These are phyloP conservation scores for Notothenia coriiceps DNA, from an alignment of 2,113 vertebrate species.

Conservation along the genomic window DNA sequence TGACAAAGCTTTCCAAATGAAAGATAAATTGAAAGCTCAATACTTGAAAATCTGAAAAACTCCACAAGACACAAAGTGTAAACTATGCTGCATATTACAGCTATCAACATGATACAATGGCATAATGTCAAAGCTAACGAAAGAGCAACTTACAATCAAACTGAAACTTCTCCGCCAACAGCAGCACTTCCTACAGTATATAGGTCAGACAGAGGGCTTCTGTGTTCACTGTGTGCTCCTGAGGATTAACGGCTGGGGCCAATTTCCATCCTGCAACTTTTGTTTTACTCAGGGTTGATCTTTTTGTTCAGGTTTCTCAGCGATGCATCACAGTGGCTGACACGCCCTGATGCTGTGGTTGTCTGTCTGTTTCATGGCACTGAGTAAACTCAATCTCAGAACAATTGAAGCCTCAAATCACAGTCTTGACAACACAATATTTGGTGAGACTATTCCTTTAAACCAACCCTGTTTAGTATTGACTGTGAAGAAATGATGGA, in stretches of 20 bases:
- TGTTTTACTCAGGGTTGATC: slow-evolving; percentile 10
- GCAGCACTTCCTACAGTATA: slow-evolving; percentile 58
- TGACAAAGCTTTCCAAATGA: not conserved
- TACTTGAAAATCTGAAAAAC: not conserved
- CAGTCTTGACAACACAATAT: not conserved
- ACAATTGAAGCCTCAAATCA: not conserved
- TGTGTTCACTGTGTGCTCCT: slow-evolving; percentile 48
- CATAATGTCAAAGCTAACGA: slow-evolving; percentile 5
- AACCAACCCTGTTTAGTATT: not conserved
- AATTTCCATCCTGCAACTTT: slow-evolving; percentile 52
- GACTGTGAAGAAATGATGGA: slow-evolving; percentile 7
- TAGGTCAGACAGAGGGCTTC: slow-evolving; percentile 63
- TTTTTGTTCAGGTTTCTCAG: slow-evolving; percentile 18
- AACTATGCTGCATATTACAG: not conserved
- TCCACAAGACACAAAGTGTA: not conserved
- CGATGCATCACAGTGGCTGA: slow-evolving; percentile 8
- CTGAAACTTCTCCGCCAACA: slow-evolving; percentile 20
- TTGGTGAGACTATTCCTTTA: not conserved
- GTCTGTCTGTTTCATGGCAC: not conserved
- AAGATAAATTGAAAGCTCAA: not conserved
- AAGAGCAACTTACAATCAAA: slow-evolving; percentile 2
- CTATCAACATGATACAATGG: not conserved
- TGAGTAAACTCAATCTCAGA: not conserved
- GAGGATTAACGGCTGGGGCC: slow-evolving; percentile 46
- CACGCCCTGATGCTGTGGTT: slow-evolving; percentile 11